Base-by-base conservation (phyloP, 2,797 vertebrate species). In the Pagetopsis macropterus region DNA sequence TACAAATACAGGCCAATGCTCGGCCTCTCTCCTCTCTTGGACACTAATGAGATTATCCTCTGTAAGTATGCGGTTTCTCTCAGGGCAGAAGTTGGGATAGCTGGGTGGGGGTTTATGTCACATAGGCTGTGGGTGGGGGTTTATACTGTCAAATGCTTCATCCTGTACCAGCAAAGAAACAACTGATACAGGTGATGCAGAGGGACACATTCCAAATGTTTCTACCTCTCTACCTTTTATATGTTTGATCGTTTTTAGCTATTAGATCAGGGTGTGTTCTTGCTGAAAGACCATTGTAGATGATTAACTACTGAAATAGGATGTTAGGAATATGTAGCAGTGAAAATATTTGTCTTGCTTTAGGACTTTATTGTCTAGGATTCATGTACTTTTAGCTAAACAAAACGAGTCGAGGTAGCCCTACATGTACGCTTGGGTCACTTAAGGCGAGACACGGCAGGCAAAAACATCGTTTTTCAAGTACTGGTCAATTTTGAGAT, bases 21-120 rank as follows among this genome's bases (percentile, higher is more conserved):
- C 65, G 77, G 76, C 85, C 78, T 84, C 75, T 54, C 79, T 87
- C 57, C 76, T 75, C 77, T 71, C 78, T 82, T 48, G 76, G 85
- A 89, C 85, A 61, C 79, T 94, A 95, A 95, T 90, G 90, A 90
- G 94, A 95, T 96, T 94, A 94, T 86, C 84, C 87, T 88, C 57
- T 91, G 93, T 92, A 93, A 95, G 93, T 88, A 94, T 91, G 88
- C 78, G 57, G 88, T 89, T 89, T 85, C 79, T 86, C 85, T 89
- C 75, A 56, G 77, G 72, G 63, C 82, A 88, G 76, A 89, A 84
- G 76, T 89, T 87, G 83, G 92, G 85, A 84, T 84, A 76, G 85
- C 87, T 87, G 72, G 65, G 78, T 76, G 89, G 83, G 88, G 87
- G 65, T 72, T 19, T 21, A 58, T 76, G 15, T 33, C 12, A n/a